Conservation (phyloP, 1,140 invertebrate genomes). For the Brachionus rotundiformis region DNA sequence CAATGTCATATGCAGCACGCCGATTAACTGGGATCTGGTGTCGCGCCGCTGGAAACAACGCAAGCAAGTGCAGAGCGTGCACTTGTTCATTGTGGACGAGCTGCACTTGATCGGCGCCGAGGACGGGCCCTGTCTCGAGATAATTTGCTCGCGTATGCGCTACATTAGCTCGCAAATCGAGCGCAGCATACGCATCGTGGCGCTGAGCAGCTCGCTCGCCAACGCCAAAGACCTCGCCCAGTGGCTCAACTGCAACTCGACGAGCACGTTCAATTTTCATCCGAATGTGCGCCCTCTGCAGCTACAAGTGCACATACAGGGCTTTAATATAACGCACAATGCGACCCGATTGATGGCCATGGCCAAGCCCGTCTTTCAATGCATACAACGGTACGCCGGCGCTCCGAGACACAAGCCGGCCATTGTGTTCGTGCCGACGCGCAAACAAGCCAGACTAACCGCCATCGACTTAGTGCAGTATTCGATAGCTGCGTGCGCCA, state of each 20-base stretch:
- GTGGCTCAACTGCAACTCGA: conserved; percentile 90
- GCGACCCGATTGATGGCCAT: conserved; percentile 90
- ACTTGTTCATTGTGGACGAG: conserved; percentile 95
- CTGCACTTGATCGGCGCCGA: conserved; percentile 74
- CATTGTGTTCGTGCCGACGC: conserved; percentile 92
- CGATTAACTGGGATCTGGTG: conserved; percentile 97
- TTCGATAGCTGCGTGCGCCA: conserved; percentile 80
- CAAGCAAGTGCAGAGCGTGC: conserved; percentile 93
- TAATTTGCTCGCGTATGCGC: conserved; percentile 92
- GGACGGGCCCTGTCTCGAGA: conserved; percentile 80
- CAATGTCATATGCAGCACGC: conserved; percentile 91
- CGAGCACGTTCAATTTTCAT: conserved; percentile 95
- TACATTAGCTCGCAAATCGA: conserved; percentile 97
- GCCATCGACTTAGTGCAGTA: conserved; percentile 93
- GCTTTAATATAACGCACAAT: conserved; percentile 96
- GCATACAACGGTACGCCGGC: conserved; percentile 81
- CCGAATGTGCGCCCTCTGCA: conserved; percentile 92
- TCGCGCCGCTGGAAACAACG: conserved; percentile 97
- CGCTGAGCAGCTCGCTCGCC: conserved; percentile 85
- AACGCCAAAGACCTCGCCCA: conserved; percentile 92
- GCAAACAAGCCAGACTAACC: conserved; percentile 86
- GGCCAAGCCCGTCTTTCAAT: conserved; percentile 94
- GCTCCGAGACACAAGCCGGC: conserved; percentile 75
- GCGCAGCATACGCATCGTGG: conserved; percentile 85
- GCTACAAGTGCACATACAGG: conserved; percentile 90